Conservation (phyloP, 1,140 invertebrate species). For the Teleogryllus occipitalis region DNA sequence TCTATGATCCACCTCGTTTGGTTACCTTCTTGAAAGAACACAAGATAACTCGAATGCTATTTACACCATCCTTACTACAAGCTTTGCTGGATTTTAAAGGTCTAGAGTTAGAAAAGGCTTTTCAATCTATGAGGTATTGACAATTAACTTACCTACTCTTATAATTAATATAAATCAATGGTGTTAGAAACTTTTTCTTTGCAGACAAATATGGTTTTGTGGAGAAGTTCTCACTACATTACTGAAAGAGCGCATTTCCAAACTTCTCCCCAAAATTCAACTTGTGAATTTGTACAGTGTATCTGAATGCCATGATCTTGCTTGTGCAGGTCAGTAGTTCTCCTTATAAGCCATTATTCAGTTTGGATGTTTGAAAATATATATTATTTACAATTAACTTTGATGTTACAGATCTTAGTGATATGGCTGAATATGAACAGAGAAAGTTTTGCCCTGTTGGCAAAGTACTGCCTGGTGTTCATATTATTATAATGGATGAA, state of each 20-base stretch:
- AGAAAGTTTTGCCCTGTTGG: conserved; percentile 33
- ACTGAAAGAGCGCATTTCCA: conserved; percentile 26
- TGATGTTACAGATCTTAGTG: not conserved
- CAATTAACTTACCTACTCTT: not conserved
- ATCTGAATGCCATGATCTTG: conserved; percentile 30
- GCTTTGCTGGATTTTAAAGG: conserved; percentile 26
- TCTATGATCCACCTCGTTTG: conserved; percentile 29
- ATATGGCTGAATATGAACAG: not conserved
- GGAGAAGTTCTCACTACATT: conserved; percentile 30
- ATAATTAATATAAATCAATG: not conserved
- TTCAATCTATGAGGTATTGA: conserved; percentile 26
- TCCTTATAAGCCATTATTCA: not conserved
- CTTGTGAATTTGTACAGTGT: conserved; percentile 31
- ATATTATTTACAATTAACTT: too few relatives aligned
- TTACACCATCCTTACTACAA: conserved; percentile 30
- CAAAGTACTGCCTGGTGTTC: conserved; percentile 36
- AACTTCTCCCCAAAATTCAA: conserved; percentile 26
- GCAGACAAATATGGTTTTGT: conserved; percentile 29
- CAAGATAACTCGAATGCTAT: conserved; percentile 29
- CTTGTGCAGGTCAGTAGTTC: conserved; percentile 23
- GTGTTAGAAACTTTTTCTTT: conserved; percentile 4
- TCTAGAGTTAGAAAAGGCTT: conserved; percentile 22
- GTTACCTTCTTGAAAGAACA: conserved; percentile 24
- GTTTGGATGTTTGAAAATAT: too few relatives aligned
- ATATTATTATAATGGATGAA: conserved; percentile 40